These are phyloP conservation scores for Poecile atricapillus DNA, from an alignment of 2,113 vertebrate genomes.

Conservation along the genomic window DNA sequence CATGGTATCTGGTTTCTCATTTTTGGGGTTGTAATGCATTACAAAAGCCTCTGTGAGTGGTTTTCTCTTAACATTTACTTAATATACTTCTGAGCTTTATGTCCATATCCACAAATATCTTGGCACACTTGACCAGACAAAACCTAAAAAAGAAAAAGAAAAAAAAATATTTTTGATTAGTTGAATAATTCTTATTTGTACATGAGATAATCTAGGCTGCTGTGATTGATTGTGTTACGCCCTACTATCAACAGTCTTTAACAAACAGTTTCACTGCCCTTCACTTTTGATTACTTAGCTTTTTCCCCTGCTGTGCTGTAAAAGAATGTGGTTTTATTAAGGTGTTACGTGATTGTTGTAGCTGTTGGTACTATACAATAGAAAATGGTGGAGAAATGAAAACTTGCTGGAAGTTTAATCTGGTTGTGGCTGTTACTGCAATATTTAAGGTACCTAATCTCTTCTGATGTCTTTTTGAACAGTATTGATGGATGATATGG, in stretches of 20 bases:
- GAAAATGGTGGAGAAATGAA: neutral
- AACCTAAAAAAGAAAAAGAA: neutral
- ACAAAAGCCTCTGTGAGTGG: neutral
- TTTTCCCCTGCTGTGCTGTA: neutral
- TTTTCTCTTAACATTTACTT: neutral
- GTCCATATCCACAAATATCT: neutral
- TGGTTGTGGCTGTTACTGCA: neutral
- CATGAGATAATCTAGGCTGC: neutral
- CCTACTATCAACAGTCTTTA: neutral
- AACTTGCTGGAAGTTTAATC: neutral
- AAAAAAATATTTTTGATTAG: neutral
- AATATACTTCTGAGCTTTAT: neutral
- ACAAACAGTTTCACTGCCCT: neutral
- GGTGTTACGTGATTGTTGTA: neutral
- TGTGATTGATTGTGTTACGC: neutral
- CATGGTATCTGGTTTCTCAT: neutral
- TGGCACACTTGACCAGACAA: neutral
- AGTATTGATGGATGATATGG: neutral
- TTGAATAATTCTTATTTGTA: neutral
- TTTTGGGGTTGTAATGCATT: neutral
- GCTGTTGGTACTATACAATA: neutral
- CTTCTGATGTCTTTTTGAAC: neutral
- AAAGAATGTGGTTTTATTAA: neutral
- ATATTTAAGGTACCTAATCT: neutral
- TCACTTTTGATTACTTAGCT: neutral